phyloP scores from a whole-genome alignment of 2,113 vertebrate species.

The Paracyprichromis sp. region DNA sequence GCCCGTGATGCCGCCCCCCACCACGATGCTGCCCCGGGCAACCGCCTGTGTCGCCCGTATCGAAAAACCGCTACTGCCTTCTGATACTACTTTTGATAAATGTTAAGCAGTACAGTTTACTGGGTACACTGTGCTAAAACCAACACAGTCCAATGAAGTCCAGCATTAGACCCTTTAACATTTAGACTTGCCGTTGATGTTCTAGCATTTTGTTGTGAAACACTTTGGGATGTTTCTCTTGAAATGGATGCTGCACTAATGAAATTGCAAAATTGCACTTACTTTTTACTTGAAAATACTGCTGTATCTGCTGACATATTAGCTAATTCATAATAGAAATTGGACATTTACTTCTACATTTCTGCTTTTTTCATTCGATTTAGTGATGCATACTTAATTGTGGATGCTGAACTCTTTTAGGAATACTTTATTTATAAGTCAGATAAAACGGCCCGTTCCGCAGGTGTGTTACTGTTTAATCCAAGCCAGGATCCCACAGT shows the following conservation, averaged over 20 bases:
- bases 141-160: not conserved
- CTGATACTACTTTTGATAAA: not conserved
- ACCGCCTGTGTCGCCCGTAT: not conserved
- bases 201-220: not conserved
- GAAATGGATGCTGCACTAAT: not conserved
- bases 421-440: not conserved
- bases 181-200: not conserved
- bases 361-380: not conserved
- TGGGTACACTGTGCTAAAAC: not conserved
- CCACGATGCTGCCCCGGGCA: not conserved
- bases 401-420: not conserved
- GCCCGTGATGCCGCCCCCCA: fast-evolving
- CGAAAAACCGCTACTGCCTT: not conserved
- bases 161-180: not conserved
- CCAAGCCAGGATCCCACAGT: not conserved
- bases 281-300: not conserved
- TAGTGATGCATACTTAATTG: not conserved
- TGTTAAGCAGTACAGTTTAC: not conserved
- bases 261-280: not conserved
- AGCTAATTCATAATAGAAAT: not conserved
- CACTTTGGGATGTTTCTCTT: not conserved
- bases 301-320: not conserved
- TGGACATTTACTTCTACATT: not conserved
- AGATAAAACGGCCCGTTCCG: fast-evolving
- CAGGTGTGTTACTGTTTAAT: not conserved